Conservation (phyloP, 2,113 vertebrate genomes). For the Columbina picui region DNA sequence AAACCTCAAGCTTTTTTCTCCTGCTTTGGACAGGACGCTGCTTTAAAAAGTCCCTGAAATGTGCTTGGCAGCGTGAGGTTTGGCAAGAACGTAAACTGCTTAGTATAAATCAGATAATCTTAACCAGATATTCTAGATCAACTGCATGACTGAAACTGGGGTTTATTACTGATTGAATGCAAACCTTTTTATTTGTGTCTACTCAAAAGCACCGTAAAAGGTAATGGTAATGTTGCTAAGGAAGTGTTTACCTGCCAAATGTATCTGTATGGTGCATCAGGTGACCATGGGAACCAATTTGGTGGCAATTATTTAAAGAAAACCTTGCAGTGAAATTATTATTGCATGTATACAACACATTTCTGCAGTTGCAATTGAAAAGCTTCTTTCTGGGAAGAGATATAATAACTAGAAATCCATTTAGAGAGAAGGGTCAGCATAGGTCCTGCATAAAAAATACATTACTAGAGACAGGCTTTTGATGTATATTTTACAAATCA, state of each 20-base stretch:
- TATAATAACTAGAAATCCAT: not conserved
- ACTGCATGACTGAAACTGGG: not conserved
- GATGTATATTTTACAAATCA: conserved; percentile 14
- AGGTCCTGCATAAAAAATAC: conserved; percentile 5
- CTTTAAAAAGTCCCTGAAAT: not conserved
- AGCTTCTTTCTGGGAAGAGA: not conserved
- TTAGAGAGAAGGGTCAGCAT: not conserved
- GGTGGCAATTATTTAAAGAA: conserved; percentile 45
- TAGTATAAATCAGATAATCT: conserved; percentile 25
- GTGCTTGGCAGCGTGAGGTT: not conserved
- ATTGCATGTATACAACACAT: not conserved
- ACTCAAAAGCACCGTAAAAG: not conserved
- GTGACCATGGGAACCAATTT: conserved; percentile 70
- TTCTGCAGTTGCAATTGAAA: conserved; percentile 7
- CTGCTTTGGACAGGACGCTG: not conserved
- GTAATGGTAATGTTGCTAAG: conserved; percentile 53
- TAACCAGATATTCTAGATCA: conserved; percentile 6
- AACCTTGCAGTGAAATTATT: not conserved
- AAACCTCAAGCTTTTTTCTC: not conserved
- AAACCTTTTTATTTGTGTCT: conserved; percentile 6
- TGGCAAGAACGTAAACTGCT: not conserved
- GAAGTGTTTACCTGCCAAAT: conserved; percentile 39
- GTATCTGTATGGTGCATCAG: conserved; percentile 11
- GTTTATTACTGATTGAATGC: conserved; percentile 5
- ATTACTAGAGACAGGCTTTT: not conserved